Base-by-base conservation (phyloP, 2,797 vertebrate genomes). In the Microchirus variegatus region DNA sequence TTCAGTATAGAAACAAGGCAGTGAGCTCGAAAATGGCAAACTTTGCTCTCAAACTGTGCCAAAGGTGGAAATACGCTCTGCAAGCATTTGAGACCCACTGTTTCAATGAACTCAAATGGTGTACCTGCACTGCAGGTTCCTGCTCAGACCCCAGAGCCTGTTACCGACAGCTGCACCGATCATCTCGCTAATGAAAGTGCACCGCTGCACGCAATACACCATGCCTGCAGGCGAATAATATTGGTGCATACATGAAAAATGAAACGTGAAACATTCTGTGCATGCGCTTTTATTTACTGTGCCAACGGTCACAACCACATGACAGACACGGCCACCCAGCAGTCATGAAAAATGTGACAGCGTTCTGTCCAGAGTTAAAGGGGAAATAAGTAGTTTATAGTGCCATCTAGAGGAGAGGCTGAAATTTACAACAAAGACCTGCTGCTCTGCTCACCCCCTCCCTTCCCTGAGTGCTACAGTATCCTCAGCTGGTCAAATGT, bases 121-220 rank as follows among this genome's bases (percentile, higher is more conserved):
- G 42, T 42, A 63, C 50, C 60, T 64, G 65, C 65, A 63, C 47
- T 64, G 69, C 42, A 53, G 67, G 36, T 58, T n/a, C n/a, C 38
- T 42, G 16, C 53, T 51, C 36, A 54, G 3, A 38, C 63, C 75
- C 63, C 18, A 43, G 53, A 52, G 55, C 48, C 59, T 77, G 38
- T 59, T 59, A 15, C 52, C 59, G 74, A 72, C 71, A 75, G 49
- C 53, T 75, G 70, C 59, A 65, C 63, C 62, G 51, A 69, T 82
- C 67, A 57, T 38, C 59, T 49, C 55, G 14, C 69, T 70, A 70
- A 78, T 81, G 53, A 78, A 80, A 78, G 68, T 38, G 59, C 66
- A 52, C 64, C 35, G 40, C 58, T 53, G 50, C 22, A 22, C 22
- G 22, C 49, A 14, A 40, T 53, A 22, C 6, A 35, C 17, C 41